Base-by-base conservation (phyloP, 1,140 invertebrate species). In the Globodera ellingtonae region DNA sequence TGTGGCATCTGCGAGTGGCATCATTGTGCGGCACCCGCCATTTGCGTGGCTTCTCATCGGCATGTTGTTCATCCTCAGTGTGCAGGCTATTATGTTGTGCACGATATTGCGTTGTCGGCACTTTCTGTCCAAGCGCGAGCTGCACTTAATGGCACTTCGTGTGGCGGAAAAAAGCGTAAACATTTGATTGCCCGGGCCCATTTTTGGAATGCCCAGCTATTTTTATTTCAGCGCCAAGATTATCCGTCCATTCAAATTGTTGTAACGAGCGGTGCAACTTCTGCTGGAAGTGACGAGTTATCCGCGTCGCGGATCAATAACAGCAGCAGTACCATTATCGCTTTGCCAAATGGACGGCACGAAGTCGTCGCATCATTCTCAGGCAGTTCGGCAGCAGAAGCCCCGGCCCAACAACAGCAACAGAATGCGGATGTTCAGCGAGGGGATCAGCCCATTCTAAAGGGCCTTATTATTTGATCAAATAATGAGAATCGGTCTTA, bases 71-170 rank as follows among this genome's bases (percentile, higher is more conserved):
- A 24, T 69, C 21, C 67, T 84, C 21, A 56, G 81, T 8, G 71
- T 83, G 52, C 69, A 85, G 52, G 46, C 70, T 9, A 24, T 72
- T 13, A 84, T 84, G 82, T 24, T 82, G 50, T n/a, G 48, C 10
- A 50, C 48, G 1, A 50, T 82, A 35, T 6, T 82, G 6, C 35
- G 79, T 21, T 82, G 48, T 65, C 65, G 81, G 6, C 74, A 81
- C 47, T 84, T 77, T 69, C 72, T 84, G n/a, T 84, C 83, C 18
- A 15, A 66, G 62, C 84, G 85, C 46, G 24, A 73, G 13, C 44
- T 84, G 50, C 83, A 84, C 70, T 84, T 82, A 52, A 72, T 84
- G 81, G 84, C 85, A 35, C 67, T 84, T 59, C 83, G 86, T 59
- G 83, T 84, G 5, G 83, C 83, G 35, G 74, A 84, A 59, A 81